phyloP scores from a whole-genome alignment of 2,797 vertebrate genomes.

The Gadopsis marmoratus region DNA sequence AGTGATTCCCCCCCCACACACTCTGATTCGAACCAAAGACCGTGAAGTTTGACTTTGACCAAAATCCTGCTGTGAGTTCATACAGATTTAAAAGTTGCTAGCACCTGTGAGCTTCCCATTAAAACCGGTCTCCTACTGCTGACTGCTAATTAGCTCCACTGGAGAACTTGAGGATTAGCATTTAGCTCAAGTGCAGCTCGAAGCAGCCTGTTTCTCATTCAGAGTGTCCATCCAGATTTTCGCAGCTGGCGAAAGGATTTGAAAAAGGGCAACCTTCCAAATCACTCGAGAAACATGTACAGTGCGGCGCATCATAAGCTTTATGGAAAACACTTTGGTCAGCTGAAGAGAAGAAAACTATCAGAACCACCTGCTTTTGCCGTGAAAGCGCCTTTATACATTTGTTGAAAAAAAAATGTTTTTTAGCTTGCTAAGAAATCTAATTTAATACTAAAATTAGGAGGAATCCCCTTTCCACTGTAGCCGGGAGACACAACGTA shows the following conservation, averaged over 20 bases:
- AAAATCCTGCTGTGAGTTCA: slow-evolving; percentile 1
- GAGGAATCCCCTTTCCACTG: slow-evolving; percentile 11
- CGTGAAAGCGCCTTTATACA: slow-evolving; percentile 12
- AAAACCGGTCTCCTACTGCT: slow-evolving; percentile 49
- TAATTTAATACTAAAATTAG: slow-evolving; percentile 30
- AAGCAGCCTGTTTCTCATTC: slow-evolving; percentile 56
- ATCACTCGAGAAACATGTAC: slow-evolving; percentile 28
- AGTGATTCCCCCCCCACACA: background rate
- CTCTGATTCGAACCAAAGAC: background rate
- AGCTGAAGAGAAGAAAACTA: slow-evolving; percentile 11
- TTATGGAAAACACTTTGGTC: slow-evolving; percentile 37
- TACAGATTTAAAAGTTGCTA: slow-evolving; percentile 2
- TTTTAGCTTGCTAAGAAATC: slow-evolving; percentile 17
- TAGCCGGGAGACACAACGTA: slow-evolving; percentile 31
- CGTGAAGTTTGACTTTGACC: background rate
- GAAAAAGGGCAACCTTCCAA: slow-evolving; percentile 47
- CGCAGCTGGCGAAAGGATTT: slow-evolving; percentile 56
- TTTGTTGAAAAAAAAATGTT: background rate
- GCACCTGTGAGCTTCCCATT: slow-evolving; percentile 41
- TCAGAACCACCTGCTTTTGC: slow-evolving; percentile 46
- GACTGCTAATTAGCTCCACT: slow-evolving; percentile 60
- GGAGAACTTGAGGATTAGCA: slow-evolving; percentile 52
- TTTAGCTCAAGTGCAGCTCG: slow-evolving; percentile 41
- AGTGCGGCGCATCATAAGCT: slow-evolving; percentile 18
- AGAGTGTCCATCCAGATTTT: slow-evolving; percentile 50